These are phyloP conservation scores for Clepsis dumicolana DNA, from an alignment of 2,888 invertebrate genomes.

Conservation along the genomic window DNA sequence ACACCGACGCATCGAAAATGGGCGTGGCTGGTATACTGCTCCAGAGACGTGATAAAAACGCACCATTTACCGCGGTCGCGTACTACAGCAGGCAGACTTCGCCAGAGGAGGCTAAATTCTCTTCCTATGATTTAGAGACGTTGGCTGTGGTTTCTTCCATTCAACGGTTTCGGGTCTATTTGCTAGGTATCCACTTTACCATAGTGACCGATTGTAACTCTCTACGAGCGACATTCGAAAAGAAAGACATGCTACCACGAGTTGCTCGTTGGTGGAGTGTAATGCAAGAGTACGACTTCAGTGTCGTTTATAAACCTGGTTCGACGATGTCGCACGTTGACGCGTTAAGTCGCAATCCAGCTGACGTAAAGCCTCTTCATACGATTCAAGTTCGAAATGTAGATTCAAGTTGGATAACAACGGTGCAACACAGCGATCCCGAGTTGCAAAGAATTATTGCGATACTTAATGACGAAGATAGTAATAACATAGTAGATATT, in stretches of 20 bases:
- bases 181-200: slow-evolving; percentile 48
- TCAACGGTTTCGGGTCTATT: slow-evolving; percentile 48
- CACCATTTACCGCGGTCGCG: neutral
- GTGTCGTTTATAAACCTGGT: slow-evolving; percentile 55
- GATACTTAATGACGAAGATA: too few species aligned
- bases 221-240: slow-evolving; percentile 51
- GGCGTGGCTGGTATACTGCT: too few species aligned
- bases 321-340: slow-evolving; percentile 57
- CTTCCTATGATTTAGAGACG: slow-evolving; percentile 52
- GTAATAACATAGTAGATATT: too few species aligned
- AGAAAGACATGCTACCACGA: slow-evolving; percentile 51
- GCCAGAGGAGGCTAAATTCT: neutral
- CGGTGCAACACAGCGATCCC: too few species aligned
- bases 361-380: too few species aligned
- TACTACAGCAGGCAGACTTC: slow-evolving; percentile 15
- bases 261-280: slow-evolving; percentile 59
- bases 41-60: slow-evolving; percentile 1
- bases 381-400: too few species aligned
- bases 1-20: slow-evolving; percentile 35
- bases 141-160: slow-evolving; percentile 49
- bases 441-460: too few species aligned
- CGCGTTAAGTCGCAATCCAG: slow-evolving; percentile 55
- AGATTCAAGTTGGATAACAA: too few species aligned
- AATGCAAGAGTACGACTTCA: slow-evolving; percentile 56
- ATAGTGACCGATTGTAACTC: slow-evolving; percentile 56